Base-by-base conservation (phyloP, 2,888 invertebrate species). In the Microplitis manilae region DNA sequence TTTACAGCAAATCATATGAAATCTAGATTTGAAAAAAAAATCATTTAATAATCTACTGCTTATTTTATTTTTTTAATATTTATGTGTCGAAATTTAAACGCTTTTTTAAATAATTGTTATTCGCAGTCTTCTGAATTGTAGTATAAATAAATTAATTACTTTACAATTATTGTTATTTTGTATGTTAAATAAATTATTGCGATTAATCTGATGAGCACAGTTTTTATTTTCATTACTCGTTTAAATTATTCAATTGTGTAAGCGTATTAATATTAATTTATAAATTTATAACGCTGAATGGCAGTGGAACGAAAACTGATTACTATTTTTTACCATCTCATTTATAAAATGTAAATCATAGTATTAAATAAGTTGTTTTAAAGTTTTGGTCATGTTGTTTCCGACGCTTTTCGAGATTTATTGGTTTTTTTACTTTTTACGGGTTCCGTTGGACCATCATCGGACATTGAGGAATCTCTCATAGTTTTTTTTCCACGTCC, bases 381-480 rank as follows among this genome's bases (percentile, higher is more conserved):
- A 62, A 59, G 9, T 59, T 20, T 80, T 65, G 78, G 84, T 85
- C 84, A 84, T 81, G 84, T 85, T 15, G 85, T 85, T 73, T 87
- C 87, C 0, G 88, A 88, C 0, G 78, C 79, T 80, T 88, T 88
- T 39, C 86, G 84, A n/a, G 85, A 81, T 40, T 86, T 81, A 77
- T 77, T 84, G 4, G 79, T 77, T 72, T 88, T 88, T 77, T 88
- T 88, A 61, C 83, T 84, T 68, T 88, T 88, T 4, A 82, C 83
- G 4, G 83, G 81, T 5, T 88, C 89, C 0, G 83, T 80, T 0
- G 84, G 81, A 65, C 84, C 84, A 62, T 88, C 88, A 59, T 89
- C 89, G 2, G 88, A 88, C 6, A 87, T 77, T 0, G 88, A 88
- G 0, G 88, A 88, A 77, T 88, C 88, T 7, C 88, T 82, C 13